Evolutionary conservation across 1,140 invertebrate species (phyloP).

Genomic region (Sitophilus oryzae): DNA sequence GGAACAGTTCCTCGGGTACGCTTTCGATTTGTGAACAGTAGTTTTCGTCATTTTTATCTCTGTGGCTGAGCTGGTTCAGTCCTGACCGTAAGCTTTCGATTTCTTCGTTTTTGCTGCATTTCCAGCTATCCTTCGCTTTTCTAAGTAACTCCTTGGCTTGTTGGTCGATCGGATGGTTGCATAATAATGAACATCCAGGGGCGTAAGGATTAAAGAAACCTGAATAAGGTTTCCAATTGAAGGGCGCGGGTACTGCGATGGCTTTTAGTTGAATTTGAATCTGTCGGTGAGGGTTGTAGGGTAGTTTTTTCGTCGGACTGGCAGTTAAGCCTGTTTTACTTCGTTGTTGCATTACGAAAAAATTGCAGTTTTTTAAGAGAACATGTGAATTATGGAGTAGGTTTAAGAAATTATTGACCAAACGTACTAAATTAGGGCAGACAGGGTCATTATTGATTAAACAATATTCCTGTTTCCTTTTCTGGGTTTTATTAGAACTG

Average conservation of each 20-base stretch:
- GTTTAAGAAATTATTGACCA: no score
- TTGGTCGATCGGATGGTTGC: conserved; percentile 72
- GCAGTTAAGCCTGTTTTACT: conserved; percentile 39
- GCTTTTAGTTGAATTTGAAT: conserved; percentile 9
- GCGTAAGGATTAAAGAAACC: conserved; percentile 74
- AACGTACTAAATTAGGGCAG: no score
- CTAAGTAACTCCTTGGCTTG: conserved; percentile 67
- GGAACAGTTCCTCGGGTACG: conserved; percentile 52
- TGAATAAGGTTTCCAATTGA: conserved; percentile 59
- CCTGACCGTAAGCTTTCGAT: conserved; percentile 48
- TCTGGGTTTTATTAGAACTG: no score
- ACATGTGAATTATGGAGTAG: no score
- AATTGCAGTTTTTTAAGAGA: no score
- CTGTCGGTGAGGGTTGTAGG: neutral
- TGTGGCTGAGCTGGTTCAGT: conserved; percentile 38
- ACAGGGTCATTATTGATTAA: no score
- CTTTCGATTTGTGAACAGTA: conserved; percentile 39
- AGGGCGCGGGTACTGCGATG: neutral
- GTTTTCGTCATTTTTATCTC: conserved; percentile 12
- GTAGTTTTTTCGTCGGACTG: conserved; percentile 34
- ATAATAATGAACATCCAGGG: conserved; percentile 69
- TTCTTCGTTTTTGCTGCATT: conserved; percentile 49
- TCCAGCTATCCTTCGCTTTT: conserved; percentile 63
- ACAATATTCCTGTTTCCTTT: no score
- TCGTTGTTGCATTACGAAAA: conserved; percentile 28